A percentile compares a stretch with the other conserved stretches of the same genome.
These are phyloP conservation scores for Myotis yumanensis DNA, from an alignment of 2,113 vertebrate genomes.

Conservation along the genomic window DNA sequence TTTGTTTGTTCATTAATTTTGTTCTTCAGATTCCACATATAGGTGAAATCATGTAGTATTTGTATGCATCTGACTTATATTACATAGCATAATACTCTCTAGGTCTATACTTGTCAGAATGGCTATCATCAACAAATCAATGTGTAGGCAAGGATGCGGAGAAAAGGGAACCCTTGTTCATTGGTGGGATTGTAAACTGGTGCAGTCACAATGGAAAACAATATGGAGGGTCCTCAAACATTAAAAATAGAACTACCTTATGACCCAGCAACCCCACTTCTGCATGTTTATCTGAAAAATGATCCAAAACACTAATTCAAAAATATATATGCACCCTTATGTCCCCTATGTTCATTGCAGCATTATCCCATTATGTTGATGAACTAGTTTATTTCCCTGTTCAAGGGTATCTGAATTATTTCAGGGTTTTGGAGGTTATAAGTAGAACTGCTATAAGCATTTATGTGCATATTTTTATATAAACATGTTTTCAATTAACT, in stretches of 20 bases:
- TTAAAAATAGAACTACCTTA: background rate
- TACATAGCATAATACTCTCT: background rate
- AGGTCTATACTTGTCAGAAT: background rate
- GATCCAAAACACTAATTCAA: background rate
- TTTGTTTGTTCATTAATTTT: background rate
- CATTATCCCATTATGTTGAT: background rate
- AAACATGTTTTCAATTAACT: background rate
- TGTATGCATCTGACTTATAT: background rate
- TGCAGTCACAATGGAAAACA: background rate
- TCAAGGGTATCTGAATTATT: background rate
- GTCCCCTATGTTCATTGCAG: background rate
- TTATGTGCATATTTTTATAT: background rate
- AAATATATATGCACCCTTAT: background rate
- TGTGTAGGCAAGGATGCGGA: background rate
- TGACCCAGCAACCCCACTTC: background rate
- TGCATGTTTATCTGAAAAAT: background rate
- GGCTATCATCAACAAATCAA: background rate
- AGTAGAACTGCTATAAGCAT: background rate
- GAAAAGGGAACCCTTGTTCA: background rate
- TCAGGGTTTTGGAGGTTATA: background rate
- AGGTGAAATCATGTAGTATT: background rate
- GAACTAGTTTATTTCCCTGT: background rate
- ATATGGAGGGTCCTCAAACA: background rate
- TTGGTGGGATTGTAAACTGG: background rate
- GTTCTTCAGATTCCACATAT: background rate